A percentile compares a stretch with the other conserved stretches of the same genome.
Conservation (phyloP, 2,888 invertebrate species). For the Drosophila pseudotalamancana region DNA sequence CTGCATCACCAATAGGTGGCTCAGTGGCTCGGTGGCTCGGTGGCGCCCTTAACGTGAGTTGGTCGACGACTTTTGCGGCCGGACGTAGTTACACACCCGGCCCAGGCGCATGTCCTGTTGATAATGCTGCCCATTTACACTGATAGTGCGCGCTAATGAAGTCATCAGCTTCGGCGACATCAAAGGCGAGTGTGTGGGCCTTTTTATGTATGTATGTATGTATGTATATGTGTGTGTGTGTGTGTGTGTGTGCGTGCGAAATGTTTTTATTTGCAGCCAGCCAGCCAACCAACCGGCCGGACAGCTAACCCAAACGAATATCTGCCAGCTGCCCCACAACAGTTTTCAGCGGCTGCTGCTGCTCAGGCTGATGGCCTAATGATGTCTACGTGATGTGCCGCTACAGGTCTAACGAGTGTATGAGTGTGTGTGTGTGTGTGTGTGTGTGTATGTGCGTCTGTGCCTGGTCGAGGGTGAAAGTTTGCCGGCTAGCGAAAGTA, state of each 20-base stretch:
- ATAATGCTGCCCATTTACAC: constrained; percentile 63
- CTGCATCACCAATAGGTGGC: constrained; percentile 49
- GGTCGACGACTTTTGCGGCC: constrained; percentile 60
- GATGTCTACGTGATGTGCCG: constrained; percentile 75
- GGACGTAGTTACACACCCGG: constrained; percentile 31
- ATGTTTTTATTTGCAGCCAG: constrained; percentile 66
- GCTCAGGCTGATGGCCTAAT: constrained; percentile 72
- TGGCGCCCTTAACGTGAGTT: no score
- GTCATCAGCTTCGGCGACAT: constrained; percentile 69
- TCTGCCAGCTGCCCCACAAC: constrained; percentile 1
- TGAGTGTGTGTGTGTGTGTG: constrained; percentile 15
- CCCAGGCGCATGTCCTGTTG: constrained; percentile 26
- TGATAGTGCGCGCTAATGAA: constrained; percentile 78
- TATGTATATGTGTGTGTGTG: constrained; percentile 13
- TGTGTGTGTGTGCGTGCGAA: constrained; percentile 16
- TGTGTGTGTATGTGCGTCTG: constrained; percentile 6
- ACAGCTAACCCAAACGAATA: constrained; percentile 17
- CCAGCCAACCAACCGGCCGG: not conserved
- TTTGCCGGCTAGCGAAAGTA: constrained; percentile 69
- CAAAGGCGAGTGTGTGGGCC: constrained; percentile 37
- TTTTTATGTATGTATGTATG: constrained; percentile 14
- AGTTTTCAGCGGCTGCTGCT: constrained; percentile 33
- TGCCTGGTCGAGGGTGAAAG: constrained; percentile 58
- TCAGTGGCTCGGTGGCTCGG: no score
- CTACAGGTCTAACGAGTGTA: constrained; percentile 54